Base-by-base conservation (phyloP, 2,888 invertebrate species). In the Cephus sareptanus region DNA sequence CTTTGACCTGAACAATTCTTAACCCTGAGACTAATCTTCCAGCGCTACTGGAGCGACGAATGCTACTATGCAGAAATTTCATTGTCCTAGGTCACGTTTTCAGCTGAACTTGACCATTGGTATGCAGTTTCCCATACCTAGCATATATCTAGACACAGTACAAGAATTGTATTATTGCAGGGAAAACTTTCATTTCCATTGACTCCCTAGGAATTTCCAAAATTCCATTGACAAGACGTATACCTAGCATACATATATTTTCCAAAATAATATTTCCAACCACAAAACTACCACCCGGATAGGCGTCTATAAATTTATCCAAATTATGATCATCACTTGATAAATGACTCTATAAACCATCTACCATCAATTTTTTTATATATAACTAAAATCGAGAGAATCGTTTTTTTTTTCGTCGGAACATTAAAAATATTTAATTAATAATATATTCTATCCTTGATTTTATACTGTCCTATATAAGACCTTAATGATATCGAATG, bases 1-100 rank as follows among this genome's bases (percentile, higher is more conserved):
- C 56, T 56, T 56, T 23, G 9, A 56, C 56, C 56, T 9, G 56
- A 56, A 23, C 9, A 3, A 56, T 56, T 56, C 23, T 56, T 56
- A 15, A 15, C 56, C 56, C 56, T 23, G 23, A 1, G 56, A 56
- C 56, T 56, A 23, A 56, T 23, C 23, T 56, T 2, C 2, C 15
- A 6, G 23, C 23, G 23, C 6, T 56, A 56, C 2, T 9, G 23
- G 0, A 56, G 3, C 9, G 2, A 56, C 56, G 56, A 9, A 23
- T 56, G 30, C 30, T 30, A 30, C 23, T 9, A 9, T 23, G 2
- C 9, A 23, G 56, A 56, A 56, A 56, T 23, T 56, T n/a, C 13
- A 34, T 34, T 35, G 15, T 74, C 13, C 31, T 12, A 35, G 6
- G 74, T 74, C 74, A 74, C 74, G 74, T 74, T 74, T 74, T 33